A percentile compares a stretch with the other conserved stretches of the same genome.
These are phyloP conservation scores for Chelonia mydas DNA, from an alignment of 2,797 vertebrate genomes.

Conservation along the genomic window DNA sequence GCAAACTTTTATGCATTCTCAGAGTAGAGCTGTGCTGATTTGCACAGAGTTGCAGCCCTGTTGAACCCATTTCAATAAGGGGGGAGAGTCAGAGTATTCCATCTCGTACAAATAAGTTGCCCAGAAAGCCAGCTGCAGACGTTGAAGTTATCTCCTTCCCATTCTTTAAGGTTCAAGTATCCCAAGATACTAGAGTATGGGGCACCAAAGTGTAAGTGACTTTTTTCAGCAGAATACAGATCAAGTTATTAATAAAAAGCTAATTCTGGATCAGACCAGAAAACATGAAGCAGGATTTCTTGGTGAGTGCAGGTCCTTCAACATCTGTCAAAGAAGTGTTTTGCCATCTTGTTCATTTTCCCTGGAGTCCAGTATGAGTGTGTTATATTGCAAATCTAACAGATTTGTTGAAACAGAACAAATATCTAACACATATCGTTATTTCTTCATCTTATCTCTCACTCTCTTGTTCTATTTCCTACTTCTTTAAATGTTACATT, in stretches of 20 bases:
- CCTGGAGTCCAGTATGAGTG: neutral
- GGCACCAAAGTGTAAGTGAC: neutral
- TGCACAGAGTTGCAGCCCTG: neutral
- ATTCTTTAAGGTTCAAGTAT: neutral
- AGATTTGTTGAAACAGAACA: slow-evolving; percentile 21
- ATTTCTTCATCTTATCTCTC: neutral
- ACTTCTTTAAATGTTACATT: slow-evolving; percentile 25
- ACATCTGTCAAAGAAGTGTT: neutral
- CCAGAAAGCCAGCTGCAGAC: neutral
- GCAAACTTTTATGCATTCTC: neutral
- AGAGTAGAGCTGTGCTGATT: neutral
- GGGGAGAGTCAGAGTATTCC: accelerated
- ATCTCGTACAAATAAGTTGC: neutral
- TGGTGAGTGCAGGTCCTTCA: neutral
- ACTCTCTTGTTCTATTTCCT: neutral
- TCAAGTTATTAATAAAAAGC: neutral
- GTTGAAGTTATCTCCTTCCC: neutral
- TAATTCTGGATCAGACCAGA: neutral
- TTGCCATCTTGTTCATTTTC: slow-evolving; percentile 5
- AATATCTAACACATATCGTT: slow-evolving; percentile 3
- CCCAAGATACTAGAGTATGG: neutral
- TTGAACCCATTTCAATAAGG: neutral
- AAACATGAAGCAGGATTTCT: neutral
- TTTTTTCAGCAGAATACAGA: neutral
- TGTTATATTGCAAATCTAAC: neutral